Evolutionary conservation across 2,113 vertebrate genomes (phyloP).

Genomic region (Petromus typicus): DNA sequence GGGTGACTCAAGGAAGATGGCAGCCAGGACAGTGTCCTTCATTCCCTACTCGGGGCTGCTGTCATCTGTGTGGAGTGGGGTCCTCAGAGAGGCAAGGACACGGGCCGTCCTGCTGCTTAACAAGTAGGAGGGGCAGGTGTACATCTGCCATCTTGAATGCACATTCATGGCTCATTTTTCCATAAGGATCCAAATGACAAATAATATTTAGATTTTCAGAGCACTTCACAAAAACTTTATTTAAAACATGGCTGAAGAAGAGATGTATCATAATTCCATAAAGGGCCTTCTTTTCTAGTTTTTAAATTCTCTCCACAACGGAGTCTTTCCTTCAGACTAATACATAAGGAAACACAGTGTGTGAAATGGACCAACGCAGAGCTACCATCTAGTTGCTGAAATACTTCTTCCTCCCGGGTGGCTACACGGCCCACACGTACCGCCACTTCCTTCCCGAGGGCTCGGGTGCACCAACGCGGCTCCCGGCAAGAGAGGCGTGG

Average conservation of each 20-base stretch:
- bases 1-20: neutral
- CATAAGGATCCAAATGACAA: neutral
- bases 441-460: neutral
- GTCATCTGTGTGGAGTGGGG: neutral
- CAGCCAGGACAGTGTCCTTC: neutral
- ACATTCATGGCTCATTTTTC: neutral
- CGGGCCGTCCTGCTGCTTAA: neutral
- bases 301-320: neutral
- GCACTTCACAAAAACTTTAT: neutral
- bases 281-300: neutral
- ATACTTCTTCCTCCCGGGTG: neutral
- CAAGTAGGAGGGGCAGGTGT: neutral
- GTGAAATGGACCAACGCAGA: neutral
- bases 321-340: neutral
- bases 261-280: neutral
- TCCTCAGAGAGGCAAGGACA: neutral
- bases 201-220: constrained; percentile 22
- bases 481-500: neutral
- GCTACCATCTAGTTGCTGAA: neutral
- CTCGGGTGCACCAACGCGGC: neutral
- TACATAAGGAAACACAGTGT: neutral
- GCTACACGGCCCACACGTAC: too few relatives aligned
- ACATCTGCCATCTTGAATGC: neutral
- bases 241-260: constrained; percentile 11
- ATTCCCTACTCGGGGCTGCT: neutral